Evolutionary conservation across 2,113 vertebrate species (phyloP).

Genomic region (Syrrhaptes paradoxus): DNA sequence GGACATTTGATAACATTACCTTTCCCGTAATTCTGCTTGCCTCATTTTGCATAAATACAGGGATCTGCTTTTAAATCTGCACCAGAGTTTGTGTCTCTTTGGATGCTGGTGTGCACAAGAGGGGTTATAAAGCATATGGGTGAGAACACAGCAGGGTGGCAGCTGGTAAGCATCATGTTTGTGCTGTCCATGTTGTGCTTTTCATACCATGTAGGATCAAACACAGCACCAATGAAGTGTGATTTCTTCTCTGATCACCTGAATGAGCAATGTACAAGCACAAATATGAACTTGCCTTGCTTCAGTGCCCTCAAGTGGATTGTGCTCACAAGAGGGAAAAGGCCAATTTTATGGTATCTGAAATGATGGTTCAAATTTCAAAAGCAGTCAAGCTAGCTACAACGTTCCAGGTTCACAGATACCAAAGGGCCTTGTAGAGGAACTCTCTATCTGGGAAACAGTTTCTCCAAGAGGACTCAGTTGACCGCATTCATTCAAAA

Average conservation of each 20-base stretch:
- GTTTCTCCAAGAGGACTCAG: neutral
- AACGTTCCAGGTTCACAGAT: neutral
- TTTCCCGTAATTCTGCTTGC: neutral
- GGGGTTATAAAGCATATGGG: neutral
- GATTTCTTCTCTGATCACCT: neutral
- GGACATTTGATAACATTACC: neutral
- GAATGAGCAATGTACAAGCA: constrained; percentile 29
- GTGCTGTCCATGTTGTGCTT: neutral
- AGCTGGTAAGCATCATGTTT: neutral
- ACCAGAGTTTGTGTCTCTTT: neutral
- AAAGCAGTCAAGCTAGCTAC: neutral
- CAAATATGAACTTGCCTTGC: constrained; percentile 36
- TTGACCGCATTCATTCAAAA: neutral
- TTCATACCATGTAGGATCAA: neutral
- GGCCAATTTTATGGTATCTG: constrained; percentile 33
- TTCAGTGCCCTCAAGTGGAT: constrained; percentile 24
- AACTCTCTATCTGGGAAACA: neutral
- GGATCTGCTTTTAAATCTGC: neutral
- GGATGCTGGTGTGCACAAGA: neutral
- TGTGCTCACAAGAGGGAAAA: constrained; percentile 12
- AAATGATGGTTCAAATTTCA: constrained; percentile 8
- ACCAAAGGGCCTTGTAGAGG: neutral
- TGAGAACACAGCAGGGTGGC: neutral
- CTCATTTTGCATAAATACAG: neutral
- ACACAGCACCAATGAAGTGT: neutral